phyloP scores from a whole-genome alignment of 2,113 vertebrate genomes.

The Lepus europaeus region DNA sequence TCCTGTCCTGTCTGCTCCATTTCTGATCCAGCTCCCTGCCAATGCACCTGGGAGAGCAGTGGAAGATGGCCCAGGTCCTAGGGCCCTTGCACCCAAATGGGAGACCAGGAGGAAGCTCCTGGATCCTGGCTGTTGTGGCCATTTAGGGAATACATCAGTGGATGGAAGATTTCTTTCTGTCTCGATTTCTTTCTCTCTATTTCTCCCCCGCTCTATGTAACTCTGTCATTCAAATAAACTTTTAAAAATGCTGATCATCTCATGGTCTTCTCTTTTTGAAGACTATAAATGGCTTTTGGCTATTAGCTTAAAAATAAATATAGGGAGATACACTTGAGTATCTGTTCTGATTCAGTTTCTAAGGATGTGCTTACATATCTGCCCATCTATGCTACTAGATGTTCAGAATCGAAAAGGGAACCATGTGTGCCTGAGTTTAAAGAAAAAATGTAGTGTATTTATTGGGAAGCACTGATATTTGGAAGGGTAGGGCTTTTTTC shows the following conservation, averaged over 20 bases:
- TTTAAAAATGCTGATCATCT: background rate
- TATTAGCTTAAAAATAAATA: background rate
- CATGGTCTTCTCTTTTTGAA: background rate
- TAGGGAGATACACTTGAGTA: background rate
- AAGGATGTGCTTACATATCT: background rate
- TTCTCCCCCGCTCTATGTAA: no score
- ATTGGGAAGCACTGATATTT: background rate
- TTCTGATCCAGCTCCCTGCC: no score
- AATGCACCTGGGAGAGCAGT: no score
- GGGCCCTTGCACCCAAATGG: no score
- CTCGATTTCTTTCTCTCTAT: no score
- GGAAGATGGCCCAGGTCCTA: no score
- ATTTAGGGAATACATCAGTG: no score
- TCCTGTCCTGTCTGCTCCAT: no score
- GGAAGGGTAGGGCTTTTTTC: background rate
- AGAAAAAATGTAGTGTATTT: background rate
- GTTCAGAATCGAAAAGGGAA: background rate
- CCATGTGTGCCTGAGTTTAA: background rate
- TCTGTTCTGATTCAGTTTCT: background rate
- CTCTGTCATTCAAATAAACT: no score
- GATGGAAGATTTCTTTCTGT: no score
- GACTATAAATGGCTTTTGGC: background rate
- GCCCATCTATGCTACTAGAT: background rate
- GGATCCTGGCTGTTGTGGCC: no score
- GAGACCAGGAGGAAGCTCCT: no score